Percentiles rank a stretch among this genome's conserved stretches.
phyloP scores from a whole-genome alignment of 1,140 invertebrate species.

The Eueides isabella region DNA sequence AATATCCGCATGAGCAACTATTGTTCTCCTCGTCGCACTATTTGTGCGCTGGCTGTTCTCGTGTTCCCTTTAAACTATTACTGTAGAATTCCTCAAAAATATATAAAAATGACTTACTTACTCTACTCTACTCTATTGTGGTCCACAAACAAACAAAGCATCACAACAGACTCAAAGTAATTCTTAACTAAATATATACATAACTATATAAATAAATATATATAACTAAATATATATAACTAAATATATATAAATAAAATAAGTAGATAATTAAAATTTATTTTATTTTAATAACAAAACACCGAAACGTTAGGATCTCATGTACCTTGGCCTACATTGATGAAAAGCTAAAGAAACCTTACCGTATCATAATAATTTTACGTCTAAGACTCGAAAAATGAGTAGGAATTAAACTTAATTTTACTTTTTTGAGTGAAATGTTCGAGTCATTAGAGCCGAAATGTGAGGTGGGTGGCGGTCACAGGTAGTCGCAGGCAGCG shows the following conservation, averaged over 20 bases:
- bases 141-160: not conserved
- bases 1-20: conserved; percentile 34
- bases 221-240: no score
- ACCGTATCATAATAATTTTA: conserved; percentile 5
- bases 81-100: not conserved
- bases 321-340: not conserved
- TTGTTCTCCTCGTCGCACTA: conserved; percentile 28
- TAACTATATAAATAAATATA: not conserved
- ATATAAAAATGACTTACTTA: not conserved
- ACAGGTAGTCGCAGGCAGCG: not conserved
- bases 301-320: not conserved
- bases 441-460: conserved; percentile 30
- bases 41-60: conserved; percentile 11
- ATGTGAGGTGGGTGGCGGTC: conserved; percentile 9
- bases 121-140: not conserved
- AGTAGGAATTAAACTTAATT: conserved; percentile 8
- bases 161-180: not conserved
- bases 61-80: not conserved
- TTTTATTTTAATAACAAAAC: not conserved
- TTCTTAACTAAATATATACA: no score
- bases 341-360: conserved; percentile 3
- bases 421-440: conserved; percentile 18
- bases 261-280: no score
- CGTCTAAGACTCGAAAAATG: not conserved
- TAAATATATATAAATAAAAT: no score